Percentiles rank a stretch among this genome's conserved stretches.
These are phyloP conservation scores for Thera obeliscata DNA, from an alignment of 2,888 invertebrate genomes.

Conservation along the genomic window DNA sequence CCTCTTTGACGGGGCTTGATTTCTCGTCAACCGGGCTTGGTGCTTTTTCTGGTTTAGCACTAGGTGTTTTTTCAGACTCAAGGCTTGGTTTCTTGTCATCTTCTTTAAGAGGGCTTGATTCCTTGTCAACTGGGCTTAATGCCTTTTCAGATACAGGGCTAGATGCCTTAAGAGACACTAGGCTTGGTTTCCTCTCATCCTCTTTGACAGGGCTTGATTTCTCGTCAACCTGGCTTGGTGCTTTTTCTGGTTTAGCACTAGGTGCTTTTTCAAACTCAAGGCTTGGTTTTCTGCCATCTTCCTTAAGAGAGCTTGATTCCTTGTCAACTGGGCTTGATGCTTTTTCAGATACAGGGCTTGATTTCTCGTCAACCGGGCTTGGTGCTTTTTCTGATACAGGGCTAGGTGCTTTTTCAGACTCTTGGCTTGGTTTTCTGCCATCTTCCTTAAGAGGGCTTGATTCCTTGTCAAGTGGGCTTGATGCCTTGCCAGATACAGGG, in stretches of 20 bases:
- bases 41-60: constrained; percentile 11
- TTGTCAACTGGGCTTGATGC: too few relatives aligned
- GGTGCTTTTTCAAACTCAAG: constrained; percentile 7
- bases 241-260: constrained; percentile 21
- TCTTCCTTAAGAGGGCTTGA: not conserved
- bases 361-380: constrained; percentile 4
- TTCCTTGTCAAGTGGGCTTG: too few relatives aligned
- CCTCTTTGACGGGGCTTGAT: not conserved
- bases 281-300: constrained; percentile 16
- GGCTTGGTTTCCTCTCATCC: not conserved
- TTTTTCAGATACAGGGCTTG: constrained; percentile 13
- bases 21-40: constrained; percentile 7
- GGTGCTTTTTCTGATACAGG: constrained; percentile 13
- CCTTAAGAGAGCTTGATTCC: constrained; percentile 7
- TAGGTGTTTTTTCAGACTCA: not conserved
- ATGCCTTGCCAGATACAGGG: too few relatives aligned
- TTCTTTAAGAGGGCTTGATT: too few relatives aligned
- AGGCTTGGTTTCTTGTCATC: too few relatives aligned
- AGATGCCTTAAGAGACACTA: not conserved
- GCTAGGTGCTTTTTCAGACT: constrained; percentile 2
- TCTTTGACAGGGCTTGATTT: constrained; percentile 13
- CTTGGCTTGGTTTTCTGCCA: not conserved
- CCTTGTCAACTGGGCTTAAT: not conserved
- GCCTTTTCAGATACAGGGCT: constrained; percentile 2
- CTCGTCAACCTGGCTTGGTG: constrained; percentile 23